Evolutionary conservation across 2,113 vertebrate species (phyloP).

Genomic region (Panthera uncia): DNA sequence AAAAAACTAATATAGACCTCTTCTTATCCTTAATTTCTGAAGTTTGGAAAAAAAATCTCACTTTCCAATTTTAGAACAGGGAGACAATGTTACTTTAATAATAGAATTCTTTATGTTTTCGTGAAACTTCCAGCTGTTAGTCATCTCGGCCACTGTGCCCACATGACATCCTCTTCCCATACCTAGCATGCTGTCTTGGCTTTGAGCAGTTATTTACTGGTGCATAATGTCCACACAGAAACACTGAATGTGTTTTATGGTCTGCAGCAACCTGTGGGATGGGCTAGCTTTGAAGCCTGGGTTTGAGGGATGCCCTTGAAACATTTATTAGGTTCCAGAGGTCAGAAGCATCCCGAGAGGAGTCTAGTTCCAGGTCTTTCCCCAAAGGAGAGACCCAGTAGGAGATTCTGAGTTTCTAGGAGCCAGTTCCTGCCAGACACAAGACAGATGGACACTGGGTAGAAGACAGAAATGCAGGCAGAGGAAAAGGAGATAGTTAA

Average conservation of each 20-base stretch:
- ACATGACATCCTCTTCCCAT: not conserved
- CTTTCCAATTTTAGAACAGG: not conserved
- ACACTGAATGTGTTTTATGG: not conserved
- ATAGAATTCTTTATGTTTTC: not conserved
- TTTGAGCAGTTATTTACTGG: not conserved
- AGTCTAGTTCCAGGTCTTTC: not conserved
- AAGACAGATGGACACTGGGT: not conserved
- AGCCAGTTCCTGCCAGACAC: not conserved
- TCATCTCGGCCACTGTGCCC: not conserved
- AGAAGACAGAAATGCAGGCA: not conserved
- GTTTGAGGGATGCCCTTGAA: not conserved
- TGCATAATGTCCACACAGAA: not conserved
- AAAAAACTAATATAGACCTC: not conserved
- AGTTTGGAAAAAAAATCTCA: not conserved
- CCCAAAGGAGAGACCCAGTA: not conserved
- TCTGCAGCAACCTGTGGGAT: not conserved
- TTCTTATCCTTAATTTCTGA: not conserved
- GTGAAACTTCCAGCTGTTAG: not conserved
- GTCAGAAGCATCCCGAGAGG: not conserved
- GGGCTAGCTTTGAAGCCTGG: not conserved
- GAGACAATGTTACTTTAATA: not conserved
- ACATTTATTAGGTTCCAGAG: not conserved
- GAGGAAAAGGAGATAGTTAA: not conserved
- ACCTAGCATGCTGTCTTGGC: not conserved
- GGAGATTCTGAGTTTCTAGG: not conserved